These are phyloP conservation scores for Trematomus loennbergii DNA, from an alignment of 2,113 vertebrate genomes.

Conservation along the genomic window DNA sequence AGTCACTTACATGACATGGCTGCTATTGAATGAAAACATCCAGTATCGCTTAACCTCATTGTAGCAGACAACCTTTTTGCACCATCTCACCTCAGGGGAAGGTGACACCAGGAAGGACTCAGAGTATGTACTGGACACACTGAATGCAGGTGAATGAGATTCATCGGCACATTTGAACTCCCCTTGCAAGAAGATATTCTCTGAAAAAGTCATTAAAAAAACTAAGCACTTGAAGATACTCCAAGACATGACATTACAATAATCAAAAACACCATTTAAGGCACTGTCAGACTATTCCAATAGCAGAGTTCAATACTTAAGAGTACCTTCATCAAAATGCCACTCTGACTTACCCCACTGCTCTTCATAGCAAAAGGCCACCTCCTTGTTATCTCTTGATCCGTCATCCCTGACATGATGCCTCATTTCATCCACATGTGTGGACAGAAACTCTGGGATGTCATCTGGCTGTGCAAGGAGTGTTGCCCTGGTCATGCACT, in stretches of 20 bases:
- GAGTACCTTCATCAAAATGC: too few species aligned
- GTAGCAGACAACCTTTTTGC: too few species aligned
- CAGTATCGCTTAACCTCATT: too few species aligned
- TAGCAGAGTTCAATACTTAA: too few species aligned
- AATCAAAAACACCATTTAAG: too few species aligned
- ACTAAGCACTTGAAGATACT: too few species aligned
- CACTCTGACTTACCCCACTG: conserved; percentile 9
- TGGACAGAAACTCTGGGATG: neutral
- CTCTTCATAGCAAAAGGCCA: conserved; percentile 6
- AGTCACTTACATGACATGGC: too few species aligned
- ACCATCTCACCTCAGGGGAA: too few species aligned
- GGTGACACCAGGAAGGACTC: too few species aligned
- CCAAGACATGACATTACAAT: too few species aligned
- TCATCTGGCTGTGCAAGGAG: conserved; percentile 19
- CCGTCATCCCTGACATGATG: neutral
- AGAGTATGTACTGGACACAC: neutral
- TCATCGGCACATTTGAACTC: neutral
- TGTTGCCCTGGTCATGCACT: neutral
- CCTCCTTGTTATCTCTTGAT: neutral
- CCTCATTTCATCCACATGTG: neutral
- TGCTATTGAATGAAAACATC: too few species aligned
- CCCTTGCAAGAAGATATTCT: neutral
- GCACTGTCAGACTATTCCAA: too few species aligned
- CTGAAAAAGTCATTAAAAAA: neutral
- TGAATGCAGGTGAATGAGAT: neutral